Base-by-base conservation (phyloP, 2,797 vertebrate species). In the Cuculus canorus region DNA sequence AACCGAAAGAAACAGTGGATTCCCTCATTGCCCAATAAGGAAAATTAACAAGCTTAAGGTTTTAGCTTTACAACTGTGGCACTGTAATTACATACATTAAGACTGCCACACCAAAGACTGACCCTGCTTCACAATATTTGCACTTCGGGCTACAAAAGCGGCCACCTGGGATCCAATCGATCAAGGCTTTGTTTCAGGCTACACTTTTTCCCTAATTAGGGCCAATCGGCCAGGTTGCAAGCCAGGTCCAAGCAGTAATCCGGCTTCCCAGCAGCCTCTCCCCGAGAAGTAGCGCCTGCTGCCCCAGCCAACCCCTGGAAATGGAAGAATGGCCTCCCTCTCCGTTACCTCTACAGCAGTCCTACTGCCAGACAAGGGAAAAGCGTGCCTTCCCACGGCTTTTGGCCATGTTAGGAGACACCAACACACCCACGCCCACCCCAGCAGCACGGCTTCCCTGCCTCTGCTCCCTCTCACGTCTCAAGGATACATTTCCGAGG, bases 401-500 rank as follows among this genome's bases (percentile, higher is more conserved):
- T 39, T 61, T 18, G 66, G 69, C 82, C 86, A 75, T 88, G 93
- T 45, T n/a, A 18, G 11, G 13, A 56, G 5, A 37, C 66, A 11
- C 81, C 1, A 37, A 33, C 81, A 59, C 77, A 28, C 72, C 71
- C 86, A 30, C 45, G 45, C 76, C 90, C 59, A 39, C 52, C 53
- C 50, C 75, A 3, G 47, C 54, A 2, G 45, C 43, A 11, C 13
- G 9, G 61, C 28, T 52, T 25, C 18, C 66, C 56, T 27, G 9
- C 39, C 78, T 11, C 39, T 37, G 19, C 41, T 35, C 33, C 64
- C 18, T 17, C 70, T 28, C 70, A 27, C 22, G 22, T 28, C 71
- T 52, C 72, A 98, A 99, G 98, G 99, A 99, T 99, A 99, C 99
- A 98, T 94, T 99, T 99, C 28, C 98, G 98, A 35, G 96, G 97